phyloP scores from a whole-genome alignment of 2,113 vertebrate species.

The Greenwoodochromis staneri region DNA sequence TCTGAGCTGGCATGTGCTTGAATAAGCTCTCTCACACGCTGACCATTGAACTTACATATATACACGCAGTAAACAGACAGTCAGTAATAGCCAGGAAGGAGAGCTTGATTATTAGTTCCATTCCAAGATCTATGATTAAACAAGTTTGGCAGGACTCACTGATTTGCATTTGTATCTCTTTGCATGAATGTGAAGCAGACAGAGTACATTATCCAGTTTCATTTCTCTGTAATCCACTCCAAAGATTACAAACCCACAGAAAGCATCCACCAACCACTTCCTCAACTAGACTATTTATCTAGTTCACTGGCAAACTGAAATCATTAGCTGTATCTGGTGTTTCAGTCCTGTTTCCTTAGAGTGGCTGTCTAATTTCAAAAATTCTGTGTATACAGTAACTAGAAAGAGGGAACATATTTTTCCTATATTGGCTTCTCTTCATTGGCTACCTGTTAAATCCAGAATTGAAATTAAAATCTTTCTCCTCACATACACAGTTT shows the following conservation, averaged over 20 bases:
- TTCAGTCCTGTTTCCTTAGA: neutral
- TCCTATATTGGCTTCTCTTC: neutral
- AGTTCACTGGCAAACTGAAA: neutral
- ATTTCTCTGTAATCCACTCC: neutral
- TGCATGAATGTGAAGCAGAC: neutral
- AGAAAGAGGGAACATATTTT: neutral
- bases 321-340: neutral
- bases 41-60: neutral
- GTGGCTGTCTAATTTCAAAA: neutral
- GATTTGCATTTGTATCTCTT: neutral
- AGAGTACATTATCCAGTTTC: neutral
- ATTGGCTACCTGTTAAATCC: neutral
- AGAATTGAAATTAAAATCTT: neutral
- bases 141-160: neutral
- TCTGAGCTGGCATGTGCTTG: neutral
- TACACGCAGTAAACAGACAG: neutral
- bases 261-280: neutral
- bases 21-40: neutral
- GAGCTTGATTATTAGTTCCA: slow-evolving; percentile 24
- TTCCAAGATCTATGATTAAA: slow-evolving; percentile 24
- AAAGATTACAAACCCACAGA: neutral
- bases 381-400: neutral
- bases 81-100: neutral
- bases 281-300: neutral
- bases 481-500: neutral